A percentile compares a stretch with the other conserved stretches of the same genome.
Evolutionary conservation across 2,797 vertebrate species (phyloP).

Genomic region (Ateles fusciceps): DNA sequence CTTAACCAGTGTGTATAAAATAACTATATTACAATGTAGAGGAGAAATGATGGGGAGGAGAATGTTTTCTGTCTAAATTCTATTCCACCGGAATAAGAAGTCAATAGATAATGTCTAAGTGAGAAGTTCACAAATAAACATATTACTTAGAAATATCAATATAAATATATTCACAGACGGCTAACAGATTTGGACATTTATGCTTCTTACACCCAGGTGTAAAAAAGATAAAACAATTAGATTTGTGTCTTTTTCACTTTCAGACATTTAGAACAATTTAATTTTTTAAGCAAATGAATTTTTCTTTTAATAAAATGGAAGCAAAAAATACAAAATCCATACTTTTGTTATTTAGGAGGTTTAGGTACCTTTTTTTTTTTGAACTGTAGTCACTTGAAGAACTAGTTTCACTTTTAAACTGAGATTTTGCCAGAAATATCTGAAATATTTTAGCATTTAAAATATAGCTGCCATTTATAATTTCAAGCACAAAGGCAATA

Average conservation of each 20-base stretch:
- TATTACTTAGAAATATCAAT: not conserved
- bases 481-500: conserved; percentile 47
- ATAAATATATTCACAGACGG: not conserved
- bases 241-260: not conserved
- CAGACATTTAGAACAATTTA: not conserved
- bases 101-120: not conserved
- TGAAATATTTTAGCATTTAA: conserved; percentile 33
- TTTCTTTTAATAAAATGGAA: not conserved
- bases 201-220: not conserved
- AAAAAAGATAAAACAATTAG: not conserved
- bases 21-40: not conserved
- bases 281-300: not conserved
- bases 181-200: not conserved
- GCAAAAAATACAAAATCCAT: not conserved
- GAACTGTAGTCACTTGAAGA: not conserved
- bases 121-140: not conserved
- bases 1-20: not conserved
- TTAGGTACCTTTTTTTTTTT: not conserved
- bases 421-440: conserved; percentile 32
- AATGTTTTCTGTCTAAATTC: not conserved
- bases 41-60: not conserved
- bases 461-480: conserved; percentile 21
- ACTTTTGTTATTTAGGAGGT: not conserved
- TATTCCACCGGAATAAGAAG: not conserved
- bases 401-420: not conserved